Evolutionary conservation across 2,888 invertebrate genomes (phyloP), one percentile per base, ranked within the genome.

Genomic region (Timandra comae): DNA sequence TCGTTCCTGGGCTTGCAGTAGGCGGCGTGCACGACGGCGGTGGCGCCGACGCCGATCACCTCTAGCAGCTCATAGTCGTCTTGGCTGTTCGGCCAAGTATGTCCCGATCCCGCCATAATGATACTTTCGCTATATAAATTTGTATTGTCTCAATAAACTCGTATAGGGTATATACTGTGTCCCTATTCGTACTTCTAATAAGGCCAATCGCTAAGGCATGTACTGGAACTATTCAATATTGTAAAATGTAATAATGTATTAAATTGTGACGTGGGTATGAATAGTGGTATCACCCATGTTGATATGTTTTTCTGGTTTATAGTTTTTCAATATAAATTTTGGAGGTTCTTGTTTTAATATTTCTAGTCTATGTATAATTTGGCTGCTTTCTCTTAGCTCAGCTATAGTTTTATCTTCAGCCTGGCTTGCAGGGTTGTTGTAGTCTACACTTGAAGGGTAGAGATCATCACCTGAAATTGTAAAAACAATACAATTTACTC

Each of bases 1-100:
- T 99, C 98, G 52, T 91, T 91, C 31, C 97, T 89, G n/a, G 98
- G 94, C 56, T 93, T 91, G 77, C 99, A 99, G 56, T 91, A 90
- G 3, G 99, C 99, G 39, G 94, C 94, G 79, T 99, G 97, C n/a
- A 99, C 98, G 24, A 96, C 95, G 16, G 98, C 98, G n/a, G 98
- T 99, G 38, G 98, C 98, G 33, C 98, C 98, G 43, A 97, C 95
- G 58, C 98, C 96, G 66, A 98, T 97, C 48, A 98, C 96, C 82
- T 98, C 97, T 58, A 93, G 90, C 56, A 98, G 85, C 77, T 97
- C 97, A 79, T 98, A 98, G 74, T 96, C 96, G 61, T 97, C 96
- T 78, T 95, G 95, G 67, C 92, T 91, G 84, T 97, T 97, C 46
- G 97, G 93, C 97, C 97, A 98, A 56, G 90, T 64, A 41, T 79